phyloP scores from a whole-genome alignment of 2,113 vertebrate genomes.

The Pontoporia blainvillei region DNA sequence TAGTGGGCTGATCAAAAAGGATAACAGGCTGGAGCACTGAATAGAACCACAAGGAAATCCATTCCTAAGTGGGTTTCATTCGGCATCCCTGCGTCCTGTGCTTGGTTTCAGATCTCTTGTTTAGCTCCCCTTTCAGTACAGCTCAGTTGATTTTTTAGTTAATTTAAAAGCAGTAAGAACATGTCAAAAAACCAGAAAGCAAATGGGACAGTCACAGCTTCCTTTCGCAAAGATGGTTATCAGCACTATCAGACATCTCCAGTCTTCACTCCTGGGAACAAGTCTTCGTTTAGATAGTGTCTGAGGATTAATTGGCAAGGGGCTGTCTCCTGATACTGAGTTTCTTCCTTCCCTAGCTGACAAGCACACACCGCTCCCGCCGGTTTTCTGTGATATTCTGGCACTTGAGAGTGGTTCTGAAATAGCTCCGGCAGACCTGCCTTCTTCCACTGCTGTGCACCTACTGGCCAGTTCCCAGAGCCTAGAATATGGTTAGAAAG shows the following conservation, averaged over 20 bases:
- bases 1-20: not conserved
- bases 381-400: not conserved
- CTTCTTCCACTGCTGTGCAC: not conserved
- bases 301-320: conserved; percentile 44
- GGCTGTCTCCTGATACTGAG: conserved; percentile 49
- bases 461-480: not conserved
- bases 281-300: not conserved
- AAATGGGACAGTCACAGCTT: not conserved
- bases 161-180: not conserved
- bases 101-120: not conserved
- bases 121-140: not conserved
- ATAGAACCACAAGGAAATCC: not conserved
- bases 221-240: conserved; percentile 40
- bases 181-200: not conserved
- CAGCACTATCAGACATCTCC: not conserved
- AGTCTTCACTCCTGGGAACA: conserved; percentile 31
- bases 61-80: not conserved
- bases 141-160: not conserved
- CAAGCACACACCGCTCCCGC: not conserved
- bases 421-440: not conserved
- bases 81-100: not conserved
- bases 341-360: conserved; percentile 60
- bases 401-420: not conserved
- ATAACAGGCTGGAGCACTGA: not conserved
- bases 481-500: conserved; percentile 32